Evolutionary conservation across 2,113 vertebrate genomes (phyloP).

Genomic region (Probosciger aterrimus): DNA sequence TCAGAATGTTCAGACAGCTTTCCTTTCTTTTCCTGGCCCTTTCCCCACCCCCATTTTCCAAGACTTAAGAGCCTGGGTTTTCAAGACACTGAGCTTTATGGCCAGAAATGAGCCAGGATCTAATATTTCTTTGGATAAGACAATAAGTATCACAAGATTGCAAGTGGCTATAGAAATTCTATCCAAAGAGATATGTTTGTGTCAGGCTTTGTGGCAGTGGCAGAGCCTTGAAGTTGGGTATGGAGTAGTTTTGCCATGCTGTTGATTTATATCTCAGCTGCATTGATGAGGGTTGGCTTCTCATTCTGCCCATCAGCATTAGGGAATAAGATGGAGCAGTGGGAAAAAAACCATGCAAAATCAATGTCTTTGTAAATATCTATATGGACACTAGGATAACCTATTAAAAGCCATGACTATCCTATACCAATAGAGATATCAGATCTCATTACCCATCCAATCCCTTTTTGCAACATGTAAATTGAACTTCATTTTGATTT

Average conservation of each 20-base stretch:
- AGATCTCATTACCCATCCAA: conserved; percentile 56
- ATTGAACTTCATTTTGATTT: conserved; percentile 46
- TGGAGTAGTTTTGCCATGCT: not conserved
- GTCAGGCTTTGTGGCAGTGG: not conserved
- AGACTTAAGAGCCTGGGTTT: not conserved
- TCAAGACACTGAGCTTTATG: not conserved
- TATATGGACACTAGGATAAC: conserved; percentile 55
- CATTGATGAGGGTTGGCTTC: conserved; percentile 8
- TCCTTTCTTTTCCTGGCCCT: not conserved
- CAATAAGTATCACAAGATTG: not conserved
- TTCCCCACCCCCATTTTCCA: not conserved
- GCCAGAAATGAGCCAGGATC: not conserved
- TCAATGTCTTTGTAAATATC: conserved; percentile 62
- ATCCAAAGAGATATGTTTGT: not conserved
- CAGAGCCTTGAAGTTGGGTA: not conserved
- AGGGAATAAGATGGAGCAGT: conserved; percentile 31
- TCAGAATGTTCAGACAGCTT: not conserved
- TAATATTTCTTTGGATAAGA: not conserved
- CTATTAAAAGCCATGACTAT: conserved; percentile 62
- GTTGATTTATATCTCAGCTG: conserved; percentile 4
- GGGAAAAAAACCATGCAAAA: conserved; percentile 28
- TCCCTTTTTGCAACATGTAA: conserved; percentile 61
- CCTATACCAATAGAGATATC: conserved; percentile 52
- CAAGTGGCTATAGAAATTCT: not conserved
- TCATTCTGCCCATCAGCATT: conserved; percentile 34